A percentile compares a stretch with the other conserved stretches of the same genome.
These are phyloP conservation scores for Drosophila bocki DNA, from an alignment of 1,140 invertebrate species.

Conservation along the genomic window DNA sequence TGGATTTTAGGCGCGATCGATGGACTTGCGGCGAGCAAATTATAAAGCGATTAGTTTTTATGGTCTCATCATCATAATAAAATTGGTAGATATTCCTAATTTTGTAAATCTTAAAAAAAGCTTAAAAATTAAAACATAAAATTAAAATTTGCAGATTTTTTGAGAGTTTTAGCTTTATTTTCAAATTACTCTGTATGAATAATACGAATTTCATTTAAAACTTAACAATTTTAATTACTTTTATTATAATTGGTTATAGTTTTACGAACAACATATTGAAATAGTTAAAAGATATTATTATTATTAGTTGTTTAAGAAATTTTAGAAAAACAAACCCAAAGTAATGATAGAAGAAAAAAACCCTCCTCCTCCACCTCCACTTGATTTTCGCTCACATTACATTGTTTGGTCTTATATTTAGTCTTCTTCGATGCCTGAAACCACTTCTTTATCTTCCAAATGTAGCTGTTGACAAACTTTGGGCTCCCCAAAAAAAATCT, in stretches of 20 bases:
- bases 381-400: neutral
- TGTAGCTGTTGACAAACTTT: conserved; percentile 33
- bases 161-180: too few relatives aligned
- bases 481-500: conserved; percentile 10
- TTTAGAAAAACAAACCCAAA: too few relatives aligned
- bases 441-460: conserved; percentile 20
- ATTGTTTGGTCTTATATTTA: neutral
- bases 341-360: too few relatives aligned
- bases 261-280: too few relatives aligned
- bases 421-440: neutral
- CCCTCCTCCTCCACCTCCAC: neutral
- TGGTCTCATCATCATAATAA: neutral
- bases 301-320: too few relatives aligned
- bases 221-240: too few relatives aligned
- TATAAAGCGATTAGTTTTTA: conserved; percentile 8
- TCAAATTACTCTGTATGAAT: too few relatives aligned
- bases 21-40: neutral
- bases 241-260: too few relatives aligned
- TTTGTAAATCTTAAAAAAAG: neutral
- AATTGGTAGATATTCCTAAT: neutral
- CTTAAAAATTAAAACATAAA: too few relatives aligned
- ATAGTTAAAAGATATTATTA: too few relatives aligned
- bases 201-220: too few relatives aligned
- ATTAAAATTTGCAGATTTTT: too few relatives aligned
- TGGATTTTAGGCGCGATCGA: conserved; percentile 18